Evolutionary conservation across 2,113 vertebrate species (phyloP).

Genomic region (Balaeniceps rex): DNA sequence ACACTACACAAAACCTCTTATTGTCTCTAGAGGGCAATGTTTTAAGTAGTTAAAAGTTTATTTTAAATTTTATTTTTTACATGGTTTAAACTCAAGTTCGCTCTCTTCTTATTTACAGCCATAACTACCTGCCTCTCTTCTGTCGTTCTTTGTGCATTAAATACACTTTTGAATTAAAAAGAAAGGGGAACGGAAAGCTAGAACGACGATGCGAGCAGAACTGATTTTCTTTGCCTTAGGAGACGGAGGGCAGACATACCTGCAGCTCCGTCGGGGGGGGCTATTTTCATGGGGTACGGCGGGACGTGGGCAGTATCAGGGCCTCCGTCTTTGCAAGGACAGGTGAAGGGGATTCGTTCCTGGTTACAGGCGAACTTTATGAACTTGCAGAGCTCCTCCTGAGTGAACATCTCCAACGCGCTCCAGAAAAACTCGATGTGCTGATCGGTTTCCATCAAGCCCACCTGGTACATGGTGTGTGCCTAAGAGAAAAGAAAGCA

Average conservation of each 20-base stretch:
- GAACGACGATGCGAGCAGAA: accelerated
- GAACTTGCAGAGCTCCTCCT: constrained; percentile 99
- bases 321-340: constrained; percentile 95
- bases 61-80: neutral
- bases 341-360: constrained; percentile 97
- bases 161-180: accelerated
- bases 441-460: constrained; percentile 96
- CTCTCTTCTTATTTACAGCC: neutral
- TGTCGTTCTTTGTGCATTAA: accelerated
- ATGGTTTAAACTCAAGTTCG: neutral
- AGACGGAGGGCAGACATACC: constrained; percentile 59
- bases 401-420: constrained; percentile 92
- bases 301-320: constrained; percentile 96
- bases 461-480: constrained; percentile 99
- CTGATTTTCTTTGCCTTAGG: neutral
- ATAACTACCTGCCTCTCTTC: accelerated
- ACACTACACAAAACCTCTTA: no score
- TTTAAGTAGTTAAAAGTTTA: neutral
- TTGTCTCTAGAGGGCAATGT: neutral
- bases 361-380: constrained; percentile 99
- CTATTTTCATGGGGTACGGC: constrained; percentile 98
- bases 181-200: neutral
- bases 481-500: constrained; percentile 69
- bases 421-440: constrained; percentile 99
- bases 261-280: constrained; percentile 91